These are phyloP conservation scores for Anser cygnoides DNA, from an alignment of 2,113 vertebrate genomes.

Conservation along the genomic window DNA sequence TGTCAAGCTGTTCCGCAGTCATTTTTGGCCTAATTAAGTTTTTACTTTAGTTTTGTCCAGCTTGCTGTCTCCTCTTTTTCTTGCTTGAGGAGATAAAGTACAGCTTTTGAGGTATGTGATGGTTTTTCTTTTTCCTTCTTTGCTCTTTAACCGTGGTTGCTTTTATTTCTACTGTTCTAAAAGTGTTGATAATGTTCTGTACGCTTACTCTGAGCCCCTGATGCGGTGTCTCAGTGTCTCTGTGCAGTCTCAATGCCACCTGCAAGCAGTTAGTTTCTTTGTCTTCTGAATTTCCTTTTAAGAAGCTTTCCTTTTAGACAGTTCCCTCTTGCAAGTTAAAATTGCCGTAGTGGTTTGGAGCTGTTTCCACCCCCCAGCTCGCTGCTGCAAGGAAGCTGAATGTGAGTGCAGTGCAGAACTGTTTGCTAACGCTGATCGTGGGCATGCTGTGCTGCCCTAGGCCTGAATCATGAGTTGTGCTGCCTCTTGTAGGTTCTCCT, in stretches of 20 bases:
- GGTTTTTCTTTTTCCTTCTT: background rate
- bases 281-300: background rate
- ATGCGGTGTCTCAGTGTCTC: background rate
- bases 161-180: background rate
- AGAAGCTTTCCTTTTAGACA: background rate
- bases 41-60: background rate
- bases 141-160: background rate
- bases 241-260: background rate
- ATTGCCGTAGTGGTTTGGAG: background rate
- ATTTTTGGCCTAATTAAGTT: background rate
- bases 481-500: background rate
- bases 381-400: background rate
- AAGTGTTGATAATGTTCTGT: background rate
- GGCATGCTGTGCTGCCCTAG: background rate
- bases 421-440: background rate
- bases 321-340: background rate
- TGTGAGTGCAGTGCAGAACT: background rate
- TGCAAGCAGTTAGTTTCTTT: conserved; percentile 9
- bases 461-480: conserved; percentile 5
- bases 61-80: background rate
- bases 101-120: background rate
- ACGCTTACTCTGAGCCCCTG: background rate
- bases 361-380: background rate
- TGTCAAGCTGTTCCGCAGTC: background rate
- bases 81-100: background rate